A percentile compares a stretch with the other conserved stretches of the same genome.
Conservation (phyloP, 2,113 vertebrate species). For the Lepus americanus region DNA sequence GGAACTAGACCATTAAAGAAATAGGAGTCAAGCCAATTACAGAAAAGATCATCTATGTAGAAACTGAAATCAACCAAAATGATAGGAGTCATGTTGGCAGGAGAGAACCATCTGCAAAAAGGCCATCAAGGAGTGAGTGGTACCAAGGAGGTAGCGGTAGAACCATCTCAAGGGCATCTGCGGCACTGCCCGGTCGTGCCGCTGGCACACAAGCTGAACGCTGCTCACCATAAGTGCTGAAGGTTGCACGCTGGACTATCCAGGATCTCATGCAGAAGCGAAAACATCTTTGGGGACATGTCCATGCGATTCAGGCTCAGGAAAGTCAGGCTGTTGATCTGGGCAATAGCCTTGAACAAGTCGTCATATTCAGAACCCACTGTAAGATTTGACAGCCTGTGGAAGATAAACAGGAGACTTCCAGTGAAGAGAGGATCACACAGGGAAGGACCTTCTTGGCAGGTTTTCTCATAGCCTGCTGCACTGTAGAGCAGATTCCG, state of each 20-base stretch:
- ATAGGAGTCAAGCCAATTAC: not conserved
- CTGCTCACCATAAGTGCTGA: not conserved
- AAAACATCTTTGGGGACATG: not conserved
- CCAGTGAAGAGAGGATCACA: no score
- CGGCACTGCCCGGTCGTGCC: no score
- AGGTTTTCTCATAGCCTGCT: not conserved
- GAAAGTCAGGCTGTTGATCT: not conserved
- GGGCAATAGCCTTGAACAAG: not conserved
- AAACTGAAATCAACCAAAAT: not conserved
- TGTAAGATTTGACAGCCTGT: not conserved
- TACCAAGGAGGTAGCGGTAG: not conserved
- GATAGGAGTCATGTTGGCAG: not conserved
- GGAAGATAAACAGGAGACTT: not conserved
- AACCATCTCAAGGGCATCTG: no score
- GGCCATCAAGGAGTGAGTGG: not conserved
- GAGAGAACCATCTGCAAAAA: not conserved
- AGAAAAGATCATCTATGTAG: not conserved
- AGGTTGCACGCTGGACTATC: rapidly evolving
- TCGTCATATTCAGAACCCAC: not conserved
- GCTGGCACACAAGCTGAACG: no score
- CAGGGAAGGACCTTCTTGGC: rapidly evolving
- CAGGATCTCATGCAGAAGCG: not conserved
- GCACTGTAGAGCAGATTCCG: not conserved
- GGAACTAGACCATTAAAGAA: not conserved
- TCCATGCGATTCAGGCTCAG: not conserved